Conservation (phyloP, 2,888 invertebrate species). For the Stegophylla sp. region DNA sequence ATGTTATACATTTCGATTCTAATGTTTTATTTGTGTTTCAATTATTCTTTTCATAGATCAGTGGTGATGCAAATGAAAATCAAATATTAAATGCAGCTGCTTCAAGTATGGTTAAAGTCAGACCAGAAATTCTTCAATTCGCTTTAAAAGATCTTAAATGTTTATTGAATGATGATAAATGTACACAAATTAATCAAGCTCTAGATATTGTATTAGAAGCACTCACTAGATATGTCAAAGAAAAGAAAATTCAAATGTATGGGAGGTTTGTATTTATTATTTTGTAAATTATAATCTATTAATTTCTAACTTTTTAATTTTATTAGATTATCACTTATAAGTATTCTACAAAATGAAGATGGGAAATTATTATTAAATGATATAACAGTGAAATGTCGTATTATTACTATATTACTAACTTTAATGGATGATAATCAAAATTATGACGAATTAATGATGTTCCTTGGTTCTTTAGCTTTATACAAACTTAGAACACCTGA, state of each 20-base stretch:
- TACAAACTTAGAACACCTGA: constrained; percentile 92
- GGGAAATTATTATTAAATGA: constrained; percentile 63
- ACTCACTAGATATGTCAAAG: constrained; percentile 85
- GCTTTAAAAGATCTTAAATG: constrained; percentile 92
- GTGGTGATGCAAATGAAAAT: constrained; percentile 86
- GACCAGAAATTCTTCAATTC: constrained; percentile 79
- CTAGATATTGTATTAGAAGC: constrained; percentile 83
- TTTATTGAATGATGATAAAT: constrained; percentile 82
- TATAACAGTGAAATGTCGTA: constrained; percentile 76
- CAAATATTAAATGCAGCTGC: constrained; percentile 86
- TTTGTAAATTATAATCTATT: neutral
- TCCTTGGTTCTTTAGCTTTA: constrained; percentile 92
- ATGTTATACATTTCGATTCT: neutral
- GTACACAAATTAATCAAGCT: constrained; percentile 77
- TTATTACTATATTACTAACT: constrained; percentile 82
- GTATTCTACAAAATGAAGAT: constrained; percentile 89
- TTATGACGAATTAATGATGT: constrained; percentile 90
- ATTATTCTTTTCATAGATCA: constrained; percentile 35
- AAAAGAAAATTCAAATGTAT: constrained; percentile 91
- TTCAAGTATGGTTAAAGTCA: constrained; percentile 85
- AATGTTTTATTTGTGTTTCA: no score
- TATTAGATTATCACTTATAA: constrained; percentile 89
- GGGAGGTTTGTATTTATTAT: constrained; percentile 72
- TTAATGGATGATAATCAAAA: constrained; percentile 88
- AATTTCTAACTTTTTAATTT: constrained; percentile 18